Evolutionary conservation across 2,888 invertebrate species (phyloP).

Genomic region (Plagiodera versicolora): DNA sequence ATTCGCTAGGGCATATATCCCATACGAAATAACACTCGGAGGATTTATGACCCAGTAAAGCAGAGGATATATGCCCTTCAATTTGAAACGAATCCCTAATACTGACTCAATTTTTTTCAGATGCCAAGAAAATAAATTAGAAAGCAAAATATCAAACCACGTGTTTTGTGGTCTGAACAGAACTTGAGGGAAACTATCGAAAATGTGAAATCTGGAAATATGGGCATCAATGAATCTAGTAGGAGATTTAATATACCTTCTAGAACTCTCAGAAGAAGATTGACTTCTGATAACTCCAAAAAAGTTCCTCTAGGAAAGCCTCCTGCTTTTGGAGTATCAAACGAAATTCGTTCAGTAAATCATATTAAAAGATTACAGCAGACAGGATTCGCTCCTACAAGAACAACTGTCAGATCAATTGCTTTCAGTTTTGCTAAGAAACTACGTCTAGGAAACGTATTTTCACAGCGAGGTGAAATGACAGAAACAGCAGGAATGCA

Average conservation of each 20-base stretch:
- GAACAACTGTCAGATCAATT: constrained; percentile 7
- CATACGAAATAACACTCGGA: constrained; percentile 5
- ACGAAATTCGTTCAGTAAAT: not conserved
- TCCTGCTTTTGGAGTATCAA: constrained; percentile 6
- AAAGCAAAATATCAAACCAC: constrained; percentile 6
- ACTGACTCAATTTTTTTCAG: constrained; percentile 2
- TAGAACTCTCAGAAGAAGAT: constrained; percentile 6
- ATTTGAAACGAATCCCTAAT: not conserved
- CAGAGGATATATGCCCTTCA: constrained; percentile 9
- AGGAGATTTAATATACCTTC: constrained; percentile 3
- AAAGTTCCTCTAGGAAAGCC: not conserved
- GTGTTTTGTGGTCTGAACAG: constrained; percentile 6
- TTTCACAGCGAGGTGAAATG: not conserved
- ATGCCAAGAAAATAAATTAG: constrained; percentile 9
- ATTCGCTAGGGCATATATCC: constrained; percentile 10
- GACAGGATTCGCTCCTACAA: not conserved
- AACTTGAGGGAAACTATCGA: constrained; percentile 5
- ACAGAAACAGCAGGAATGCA: not conserved
- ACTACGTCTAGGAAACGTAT: not conserved
- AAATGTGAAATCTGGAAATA: constrained; percentile 8
- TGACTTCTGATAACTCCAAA: constrained; percentile 7
- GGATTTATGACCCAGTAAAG: constrained; percentile 1
- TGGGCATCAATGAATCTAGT: constrained; percentile 4
- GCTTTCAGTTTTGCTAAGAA: constrained; percentile 6
- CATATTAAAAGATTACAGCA: not conserved